Percentiles rank a stretch among this genome's conserved stretches.
These are phyloP conservation scores for Melanaphis sacchari DNA, from an alignment of 1,140 invertebrate genomes.

Conservation along the genomic window DNA sequence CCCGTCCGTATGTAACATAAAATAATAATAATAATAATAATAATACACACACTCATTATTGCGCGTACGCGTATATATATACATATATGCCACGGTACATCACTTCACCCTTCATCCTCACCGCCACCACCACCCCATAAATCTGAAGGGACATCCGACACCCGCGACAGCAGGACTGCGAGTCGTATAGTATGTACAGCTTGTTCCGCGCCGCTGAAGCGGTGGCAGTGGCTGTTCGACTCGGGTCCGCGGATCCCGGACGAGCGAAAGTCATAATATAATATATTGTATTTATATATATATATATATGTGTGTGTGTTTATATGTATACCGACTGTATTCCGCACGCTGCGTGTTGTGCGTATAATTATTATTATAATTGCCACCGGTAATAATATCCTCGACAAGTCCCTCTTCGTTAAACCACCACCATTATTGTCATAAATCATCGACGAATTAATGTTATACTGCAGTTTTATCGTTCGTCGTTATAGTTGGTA, in stretches of 20 bases:
- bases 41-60: background rate
- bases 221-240: background rate
- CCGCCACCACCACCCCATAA: background rate
- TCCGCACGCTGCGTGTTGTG: background rate
- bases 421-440: background rate
- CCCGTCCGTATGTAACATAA: background rate
- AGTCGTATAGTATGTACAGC: background rate
- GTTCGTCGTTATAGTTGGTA: background rate
- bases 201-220: background rate
- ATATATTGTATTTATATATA: background rate
- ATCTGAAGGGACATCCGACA: background rate
- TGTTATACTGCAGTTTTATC: background rate
- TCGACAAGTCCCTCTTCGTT: background rate
- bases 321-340: background rate
- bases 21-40: slow-evolving; percentile 4
- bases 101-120: background rate
- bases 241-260: background rate
- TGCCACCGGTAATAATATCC: background rate
- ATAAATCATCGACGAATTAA: background rate
- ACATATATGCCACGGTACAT: background rate
- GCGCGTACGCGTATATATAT: background rate
- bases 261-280: background rate
- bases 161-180: background rate
- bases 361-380: slow-evolving; percentile 18
- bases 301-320: background rate